Percentiles rank a stretch among this genome's conserved stretches.
Conservation (phyloP, 2,113 vertebrate species). For the Mastomys coucha region DNA sequence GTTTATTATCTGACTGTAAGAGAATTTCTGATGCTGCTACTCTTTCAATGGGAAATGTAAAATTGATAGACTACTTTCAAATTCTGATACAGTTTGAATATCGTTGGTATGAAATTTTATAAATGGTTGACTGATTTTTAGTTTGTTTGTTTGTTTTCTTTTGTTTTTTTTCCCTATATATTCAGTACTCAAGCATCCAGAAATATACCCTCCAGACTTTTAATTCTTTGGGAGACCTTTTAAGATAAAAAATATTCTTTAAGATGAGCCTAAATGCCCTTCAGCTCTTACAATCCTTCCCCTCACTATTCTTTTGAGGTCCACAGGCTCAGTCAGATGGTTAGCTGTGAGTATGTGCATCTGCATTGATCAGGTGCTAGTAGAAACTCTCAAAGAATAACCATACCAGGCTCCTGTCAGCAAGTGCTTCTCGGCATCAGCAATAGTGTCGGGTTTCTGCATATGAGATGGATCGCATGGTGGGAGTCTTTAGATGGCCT, state of each 20-base stretch:
- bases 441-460: too few species aligned
- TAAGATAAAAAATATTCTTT: neutral
- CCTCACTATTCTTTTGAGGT: too few species aligned
- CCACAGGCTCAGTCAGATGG: too few species aligned
- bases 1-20: neutral
- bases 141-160: neutral
- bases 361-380: too few species aligned
- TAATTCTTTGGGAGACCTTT: neutral
- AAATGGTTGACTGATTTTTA: neutral
- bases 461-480: too few species aligned
- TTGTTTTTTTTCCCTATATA: neutral
- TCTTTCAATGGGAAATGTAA: neutral
- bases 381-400: too few species aligned
- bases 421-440: too few species aligned
- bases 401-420: too few species aligned
- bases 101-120: neutral
- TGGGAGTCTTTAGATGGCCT: too few species aligned
- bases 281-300: too few species aligned
- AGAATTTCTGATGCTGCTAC: neutral
- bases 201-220: neutral
- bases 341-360: too few species aligned
- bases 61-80: neutral
- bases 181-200: neutral
- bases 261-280: neutral
- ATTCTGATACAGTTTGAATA: neutral